Evolutionary conservation across 2,888 invertebrate species (phyloP).

Genomic region (Rhagophthalmus giganteus): DNA sequence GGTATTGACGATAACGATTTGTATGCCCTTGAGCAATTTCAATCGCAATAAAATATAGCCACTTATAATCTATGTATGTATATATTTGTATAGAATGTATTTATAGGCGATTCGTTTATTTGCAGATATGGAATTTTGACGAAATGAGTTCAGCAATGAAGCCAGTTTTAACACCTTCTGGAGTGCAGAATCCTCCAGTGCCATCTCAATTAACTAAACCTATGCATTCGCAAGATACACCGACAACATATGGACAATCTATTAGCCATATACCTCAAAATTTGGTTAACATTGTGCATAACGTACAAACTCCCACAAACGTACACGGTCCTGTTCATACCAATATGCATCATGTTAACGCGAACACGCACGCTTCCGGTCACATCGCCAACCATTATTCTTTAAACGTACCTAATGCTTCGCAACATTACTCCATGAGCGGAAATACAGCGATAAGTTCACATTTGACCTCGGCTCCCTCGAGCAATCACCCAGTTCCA

Average conservation of each 20-base stretch:
- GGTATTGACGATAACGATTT: too few species aligned
- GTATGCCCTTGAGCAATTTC: conserved; percentile 25
- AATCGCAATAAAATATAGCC: conserved; percentile 9
- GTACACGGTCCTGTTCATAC: conserved; percentile 21
- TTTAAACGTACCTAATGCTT: conserved; percentile 44
- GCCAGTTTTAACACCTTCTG: conserved; percentile 60
- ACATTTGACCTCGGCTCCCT: conserved; percentile 41
- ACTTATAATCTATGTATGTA: background rate
- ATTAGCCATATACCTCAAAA: conserved; percentile 45
- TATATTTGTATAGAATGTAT: too few species aligned
- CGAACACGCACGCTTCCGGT: conserved; percentile 37
- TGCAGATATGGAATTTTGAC: conserved; percentile 23
- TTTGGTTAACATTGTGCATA: conserved; percentile 43
- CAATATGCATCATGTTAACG: conserved; percentile 30
- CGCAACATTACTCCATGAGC: conserved; percentile 40
- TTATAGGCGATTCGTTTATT: too few species aligned
- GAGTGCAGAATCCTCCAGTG: conserved; percentile 50
- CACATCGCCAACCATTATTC: conserved; percentile 44
- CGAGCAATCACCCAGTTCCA: conserved; percentile 48
- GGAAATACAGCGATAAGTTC: conserved; percentile 33
- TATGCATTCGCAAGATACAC: conserved; percentile 47
- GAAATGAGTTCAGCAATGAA: conserved; percentile 66
- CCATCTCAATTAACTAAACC: conserved; percentile 45
- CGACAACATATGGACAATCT: conserved; percentile 47
- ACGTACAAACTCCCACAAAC: conserved; percentile 28